Evolutionary conservation across 2,888 invertebrate genomes (phyloP).

Genomic region (Leptinotarsa peninsularis): DNA sequence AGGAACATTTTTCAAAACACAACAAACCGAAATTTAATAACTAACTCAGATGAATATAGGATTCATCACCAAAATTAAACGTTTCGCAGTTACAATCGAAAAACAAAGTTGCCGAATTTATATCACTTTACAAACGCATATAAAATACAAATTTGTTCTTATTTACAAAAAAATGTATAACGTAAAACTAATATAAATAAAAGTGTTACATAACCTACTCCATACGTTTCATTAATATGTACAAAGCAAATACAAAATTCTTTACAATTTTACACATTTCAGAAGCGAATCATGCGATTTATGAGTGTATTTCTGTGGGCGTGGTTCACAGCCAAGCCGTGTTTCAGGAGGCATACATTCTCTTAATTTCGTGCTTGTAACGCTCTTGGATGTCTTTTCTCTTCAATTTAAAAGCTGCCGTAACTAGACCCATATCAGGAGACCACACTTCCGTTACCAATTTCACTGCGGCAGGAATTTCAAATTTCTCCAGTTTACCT

Average conservation of each 20-base stretch:
- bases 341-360: constrained; percentile 92
- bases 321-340: constrained; percentile 16
- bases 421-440: constrained; percentile 96
- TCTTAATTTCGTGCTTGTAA: constrained; percentile 91
- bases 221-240: constrained; percentile 39
- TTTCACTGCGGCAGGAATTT: constrained; percentile 90
- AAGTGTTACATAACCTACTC: constrained; percentile 41
- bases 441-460: constrained; percentile 95
- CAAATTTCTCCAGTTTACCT: constrained; percentile 92
- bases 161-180: constrained; percentile 39
- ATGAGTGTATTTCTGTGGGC: constrained; percentile 14
- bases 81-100: constrained; percentile 50
- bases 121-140: constrained; percentile 29
- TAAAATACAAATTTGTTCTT: constrained; percentile 44
- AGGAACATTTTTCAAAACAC: constrained; percentile 41
- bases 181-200: constrained; percentile 41
- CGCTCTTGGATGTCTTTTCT: constrained; percentile 95
- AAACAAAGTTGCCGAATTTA: constrained; percentile 31
- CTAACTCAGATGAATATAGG: constrained; percentile 44
- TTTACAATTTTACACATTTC: constrained; percentile 34
- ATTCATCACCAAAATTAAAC: constrained; percentile 56
- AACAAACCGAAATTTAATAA: constrained; percentile 50
- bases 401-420: constrained; percentile 98
- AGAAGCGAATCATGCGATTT: neutral
- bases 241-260: constrained; percentile 45